These are phyloP conservation scores for Micropoecilia bifurca DNA, from an alignment of 2,797 vertebrate species.

Conservation along the genomic window DNA sequence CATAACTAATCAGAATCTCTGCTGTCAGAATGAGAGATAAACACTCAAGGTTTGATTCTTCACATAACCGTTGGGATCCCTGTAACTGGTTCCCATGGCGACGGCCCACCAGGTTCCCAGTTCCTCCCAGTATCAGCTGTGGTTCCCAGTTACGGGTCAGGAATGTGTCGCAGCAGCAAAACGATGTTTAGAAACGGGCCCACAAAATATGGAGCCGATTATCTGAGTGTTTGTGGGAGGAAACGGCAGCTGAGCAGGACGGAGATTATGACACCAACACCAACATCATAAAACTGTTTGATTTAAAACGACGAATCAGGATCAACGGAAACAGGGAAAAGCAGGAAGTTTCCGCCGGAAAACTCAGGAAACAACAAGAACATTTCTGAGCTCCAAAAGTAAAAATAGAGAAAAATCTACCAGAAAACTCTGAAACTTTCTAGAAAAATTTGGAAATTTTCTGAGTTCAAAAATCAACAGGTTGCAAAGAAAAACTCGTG, in stretches of 20 bases:
- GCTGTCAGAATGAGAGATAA: background rate
- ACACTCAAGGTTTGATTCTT: background rate
- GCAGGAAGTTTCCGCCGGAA: too few relatives aligned
- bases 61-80: background rate
- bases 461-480: too few relatives aligned
- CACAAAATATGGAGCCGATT: constrained; percentile 69
- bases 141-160: constrained; percentile 50
- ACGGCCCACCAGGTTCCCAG: constrained; percentile 49
- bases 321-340: too few relatives aligned
- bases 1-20: too few relatives aligned
- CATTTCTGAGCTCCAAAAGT: too few relatives aligned
- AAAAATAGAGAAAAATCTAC: too few relatives aligned
- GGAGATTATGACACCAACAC: background rate
- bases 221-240: constrained; percentile 57
- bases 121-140: constrained; percentile 54
- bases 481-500: too few relatives aligned
- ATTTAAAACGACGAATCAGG: background rate
- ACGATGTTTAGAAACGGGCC: constrained; percentile 57
- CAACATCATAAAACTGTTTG: background rate
- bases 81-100: constrained; percentile 45
- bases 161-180: constrained; percentile 64
- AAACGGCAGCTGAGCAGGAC: background rate
- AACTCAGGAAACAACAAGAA: too few relatives aligned
- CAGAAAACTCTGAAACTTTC: too few relatives aligned
- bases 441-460: too few relatives aligned